Percentiles rank a stretch among this genome's conserved stretches.
Evolutionary conservation across 2,797 vertebrate species (phyloP).

Genomic region (Phrynocephalus forsythii): DNA sequence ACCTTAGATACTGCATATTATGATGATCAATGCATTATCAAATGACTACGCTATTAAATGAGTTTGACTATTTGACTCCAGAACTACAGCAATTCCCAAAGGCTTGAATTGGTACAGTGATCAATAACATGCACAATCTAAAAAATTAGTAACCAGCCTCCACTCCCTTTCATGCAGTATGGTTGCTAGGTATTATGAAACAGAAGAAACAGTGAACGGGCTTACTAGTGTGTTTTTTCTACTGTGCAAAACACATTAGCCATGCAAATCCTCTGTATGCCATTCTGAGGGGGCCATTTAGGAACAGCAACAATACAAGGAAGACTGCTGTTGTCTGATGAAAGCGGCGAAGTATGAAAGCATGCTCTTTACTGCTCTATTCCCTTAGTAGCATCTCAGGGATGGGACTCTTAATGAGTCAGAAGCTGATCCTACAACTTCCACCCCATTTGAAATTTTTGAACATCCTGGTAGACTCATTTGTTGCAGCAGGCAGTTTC

Average conservation of each 20-base stretch:
- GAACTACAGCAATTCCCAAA: not conserved
- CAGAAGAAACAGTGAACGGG: constrained; percentile 43
- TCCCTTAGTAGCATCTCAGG: not conserved
- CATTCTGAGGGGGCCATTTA: constrained; percentile 44
- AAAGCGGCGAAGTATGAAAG: constrained; percentile 43
- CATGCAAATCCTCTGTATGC: constrained; percentile 43
- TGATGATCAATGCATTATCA: constrained; percentile 15
- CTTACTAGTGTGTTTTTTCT: constrained; percentile 45
- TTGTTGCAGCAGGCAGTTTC: constrained; percentile 64
- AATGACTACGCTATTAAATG: not conserved
- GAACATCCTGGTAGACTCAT: constrained; percentile 30
- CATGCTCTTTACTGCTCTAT: constrained; percentile 31
- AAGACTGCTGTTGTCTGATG: constrained; percentile 41
- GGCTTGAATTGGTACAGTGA: not conserved
- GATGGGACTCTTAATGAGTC: constrained; percentile 21
- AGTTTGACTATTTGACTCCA: not conserved
- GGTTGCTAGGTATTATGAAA: constrained; percentile 72
- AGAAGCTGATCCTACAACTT: not conserved
- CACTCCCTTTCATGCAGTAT: constrained; percentile 57
- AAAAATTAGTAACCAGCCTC: constrained; percentile 48
- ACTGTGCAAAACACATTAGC: not conserved
- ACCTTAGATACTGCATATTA: not conserved
- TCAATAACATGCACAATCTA: constrained; percentile 38
- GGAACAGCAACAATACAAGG: not conserved
- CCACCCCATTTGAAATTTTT: constrained; percentile 31